phyloP scores from a whole-genome alignment of 2,113 vertebrate species.

The Ondatra zibethicus region DNA sequence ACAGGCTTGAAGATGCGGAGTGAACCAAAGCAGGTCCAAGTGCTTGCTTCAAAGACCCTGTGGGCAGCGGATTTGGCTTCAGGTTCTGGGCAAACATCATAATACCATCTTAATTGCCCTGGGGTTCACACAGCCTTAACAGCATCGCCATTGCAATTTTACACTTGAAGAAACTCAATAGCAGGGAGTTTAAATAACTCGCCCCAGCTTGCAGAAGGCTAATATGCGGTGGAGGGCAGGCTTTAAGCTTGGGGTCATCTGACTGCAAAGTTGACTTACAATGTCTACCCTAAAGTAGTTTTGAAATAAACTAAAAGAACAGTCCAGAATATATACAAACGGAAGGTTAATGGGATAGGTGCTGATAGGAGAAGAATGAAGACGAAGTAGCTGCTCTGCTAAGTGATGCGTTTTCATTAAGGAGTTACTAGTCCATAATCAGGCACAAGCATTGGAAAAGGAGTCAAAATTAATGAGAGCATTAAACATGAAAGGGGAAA shows the following conservation, averaged over 20 bases:
- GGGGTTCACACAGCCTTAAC: neutral
- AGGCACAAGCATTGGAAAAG: neutral
- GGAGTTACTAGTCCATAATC: neutral
- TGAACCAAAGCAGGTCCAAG: neutral
- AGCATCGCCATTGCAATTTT: neutral
- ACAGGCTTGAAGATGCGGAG: neutral
- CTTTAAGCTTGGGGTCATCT: neutral
- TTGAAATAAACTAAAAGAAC: neutral
- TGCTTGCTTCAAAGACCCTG: neutral
- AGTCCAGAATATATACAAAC: neutral
- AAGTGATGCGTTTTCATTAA: neutral
- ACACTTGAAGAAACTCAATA: slow-evolving; percentile 40
- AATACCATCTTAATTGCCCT: neutral
- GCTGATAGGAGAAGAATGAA: neutral
- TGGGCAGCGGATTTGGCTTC: neutral
- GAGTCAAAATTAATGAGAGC: neutral
- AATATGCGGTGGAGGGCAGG: neutral
- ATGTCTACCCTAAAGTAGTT: neutral
- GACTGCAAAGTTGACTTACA: neutral
- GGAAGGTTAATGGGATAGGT: neutral
- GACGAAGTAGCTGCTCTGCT: neutral
- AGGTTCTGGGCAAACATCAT: neutral
- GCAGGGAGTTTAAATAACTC: slow-evolving; percentile 50
- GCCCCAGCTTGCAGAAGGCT: neutral
- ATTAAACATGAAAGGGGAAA: neutral